Evolutionary conservation across 2,797 vertebrate genomes (phyloP).

Genomic region (Tokudaia tokunoshimensis): DNA sequence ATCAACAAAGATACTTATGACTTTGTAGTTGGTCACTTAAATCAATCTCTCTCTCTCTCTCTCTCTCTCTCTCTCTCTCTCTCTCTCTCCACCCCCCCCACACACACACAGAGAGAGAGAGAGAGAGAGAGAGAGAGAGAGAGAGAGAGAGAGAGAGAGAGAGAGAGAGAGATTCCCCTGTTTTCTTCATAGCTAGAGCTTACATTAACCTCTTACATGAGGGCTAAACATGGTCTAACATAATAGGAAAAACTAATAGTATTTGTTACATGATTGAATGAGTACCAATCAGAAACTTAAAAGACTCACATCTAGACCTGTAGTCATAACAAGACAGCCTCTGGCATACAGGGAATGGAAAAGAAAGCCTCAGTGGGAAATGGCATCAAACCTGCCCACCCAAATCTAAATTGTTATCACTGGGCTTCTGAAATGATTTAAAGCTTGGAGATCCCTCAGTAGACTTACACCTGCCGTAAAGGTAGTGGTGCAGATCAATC

Average conservation of each 20-base stretch:
- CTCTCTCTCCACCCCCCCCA: too few species aligned
- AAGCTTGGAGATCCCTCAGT: neutral
- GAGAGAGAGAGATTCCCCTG: neutral
- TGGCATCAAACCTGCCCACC: neutral
- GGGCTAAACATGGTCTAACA: neutral
- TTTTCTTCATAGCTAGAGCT: neutral
- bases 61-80: too few species aligned
- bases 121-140: too few species aligned
- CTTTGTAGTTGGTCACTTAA: slow-evolving; percentile 15
- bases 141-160: too few species aligned
- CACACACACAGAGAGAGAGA: too few species aligned
- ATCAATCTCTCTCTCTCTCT: neutral
- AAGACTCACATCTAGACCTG: neutral
- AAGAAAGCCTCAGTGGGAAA: neutral
- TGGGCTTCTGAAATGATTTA: neutral
- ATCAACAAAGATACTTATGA: neutral
- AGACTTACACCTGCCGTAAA: neutral
- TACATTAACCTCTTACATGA: neutral
- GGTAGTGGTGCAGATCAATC: neutral
- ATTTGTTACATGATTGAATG: slow-evolving; percentile 39
- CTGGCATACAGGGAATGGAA: neutral
- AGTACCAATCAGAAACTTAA: slow-evolving; percentile 41
- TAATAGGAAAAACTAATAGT: slow-evolving; percentile 55
- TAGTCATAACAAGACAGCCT: neutral
- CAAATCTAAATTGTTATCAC: neutral